Base-by-base conservation (phyloP, 53 echinoderm and acorn worm species). In the Paracentrotus lividus region DNA sequence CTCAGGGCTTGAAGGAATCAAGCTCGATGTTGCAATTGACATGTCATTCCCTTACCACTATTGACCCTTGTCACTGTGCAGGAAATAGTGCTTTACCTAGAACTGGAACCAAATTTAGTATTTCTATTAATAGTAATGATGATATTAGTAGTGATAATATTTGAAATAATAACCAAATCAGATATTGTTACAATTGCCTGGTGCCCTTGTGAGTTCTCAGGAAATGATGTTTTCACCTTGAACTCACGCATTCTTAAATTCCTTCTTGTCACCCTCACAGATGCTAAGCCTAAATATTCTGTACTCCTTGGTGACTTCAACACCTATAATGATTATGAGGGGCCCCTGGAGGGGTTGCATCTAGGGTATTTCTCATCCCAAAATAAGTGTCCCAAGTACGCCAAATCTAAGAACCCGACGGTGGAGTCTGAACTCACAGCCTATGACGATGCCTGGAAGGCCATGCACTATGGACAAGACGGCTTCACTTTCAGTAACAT, bases 401-500 rank as follows among this genome's bases (percentile, higher is more conserved):
- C 94, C 21, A 84, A 93, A 38, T 94, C 90, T 23, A 93, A 97
- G 84, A 94, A 95, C 90, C 95, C 96, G 18, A 96, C 93, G 3
- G 24, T 54, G 27, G 95, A 96, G 89, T 93, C 92, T 21, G 95
- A 96, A 29, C 94, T 92, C 40, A 49, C 93, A 1, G 60, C 95
- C 18, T 97, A 96, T 68, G 53, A 86, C 38, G 97, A 97, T 78
- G 96, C 95, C 18, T 97, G 97, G 97, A 89, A 52, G 31, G 95
- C 90, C 57, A 68, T 72, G 15, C 64, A 96, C 90, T 96, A 94
- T 26, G 78, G 93, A 42, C 87, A 93, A 64, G 77, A 95, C 67
- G 97, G 97, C 24, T 96, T 94, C 89, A 97, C 97, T 15, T 97
- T 97, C 61, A 97, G 97, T 56, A 97, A 97, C 44, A 97, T 97